phyloP scores from a whole-genome alignment of 2,113 vertebrate species.

The Percopsis transmontana region DNA sequence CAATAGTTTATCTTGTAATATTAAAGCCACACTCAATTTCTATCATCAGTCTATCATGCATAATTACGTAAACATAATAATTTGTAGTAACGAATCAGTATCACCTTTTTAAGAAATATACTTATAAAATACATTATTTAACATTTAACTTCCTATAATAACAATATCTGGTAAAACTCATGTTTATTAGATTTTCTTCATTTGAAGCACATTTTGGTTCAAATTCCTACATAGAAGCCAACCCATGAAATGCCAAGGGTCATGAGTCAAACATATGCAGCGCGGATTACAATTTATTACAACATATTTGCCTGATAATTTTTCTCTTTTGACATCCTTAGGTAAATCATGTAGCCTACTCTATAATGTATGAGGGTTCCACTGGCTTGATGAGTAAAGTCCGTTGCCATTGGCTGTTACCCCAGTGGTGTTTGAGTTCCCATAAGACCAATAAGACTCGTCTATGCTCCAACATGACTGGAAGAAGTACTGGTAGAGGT shows the following conservation, averaged over 20 bases:
- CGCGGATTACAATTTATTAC: slow-evolving; percentile 94
- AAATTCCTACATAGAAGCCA: slow-evolving; percentile 83
- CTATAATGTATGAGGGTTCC: slow-evolving; percentile 85
- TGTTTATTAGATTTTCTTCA: slow-evolving; percentile 15
- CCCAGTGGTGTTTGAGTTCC: slow-evolving; percentile 75
- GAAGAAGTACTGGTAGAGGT: slow-evolving; percentile 71
- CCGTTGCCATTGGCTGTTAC: slow-evolving; percentile 78
- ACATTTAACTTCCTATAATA: neutral
- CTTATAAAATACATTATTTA: too few relatives aligned
- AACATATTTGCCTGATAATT: slow-evolving; percentile 88
- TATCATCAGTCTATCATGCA: slow-evolving; percentile 2
- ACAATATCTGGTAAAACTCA: neutral
- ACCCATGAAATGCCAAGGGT: slow-evolving; percentile 91
- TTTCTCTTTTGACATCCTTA: slow-evolving; percentile 92
- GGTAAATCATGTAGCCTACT: slow-evolving; percentile 90
- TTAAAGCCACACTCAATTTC: too few relatives aligned
- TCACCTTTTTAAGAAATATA: too few relatives aligned
- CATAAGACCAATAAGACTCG: slow-evolving; percentile 78
- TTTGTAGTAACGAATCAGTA: too few relatives aligned
- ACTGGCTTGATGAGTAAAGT: slow-evolving; percentile 78
- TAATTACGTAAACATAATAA: neutral
- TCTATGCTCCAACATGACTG: slow-evolving; percentile 68
- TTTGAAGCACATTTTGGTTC: slow-evolving; percentile 64
- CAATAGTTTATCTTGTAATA: too few relatives aligned
- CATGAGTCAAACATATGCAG: slow-evolving; percentile 92